These are phyloP conservation scores for Prinia subflava DNA, from an alignment of 2,113 vertebrate genomes.

Conservation along the genomic window DNA sequence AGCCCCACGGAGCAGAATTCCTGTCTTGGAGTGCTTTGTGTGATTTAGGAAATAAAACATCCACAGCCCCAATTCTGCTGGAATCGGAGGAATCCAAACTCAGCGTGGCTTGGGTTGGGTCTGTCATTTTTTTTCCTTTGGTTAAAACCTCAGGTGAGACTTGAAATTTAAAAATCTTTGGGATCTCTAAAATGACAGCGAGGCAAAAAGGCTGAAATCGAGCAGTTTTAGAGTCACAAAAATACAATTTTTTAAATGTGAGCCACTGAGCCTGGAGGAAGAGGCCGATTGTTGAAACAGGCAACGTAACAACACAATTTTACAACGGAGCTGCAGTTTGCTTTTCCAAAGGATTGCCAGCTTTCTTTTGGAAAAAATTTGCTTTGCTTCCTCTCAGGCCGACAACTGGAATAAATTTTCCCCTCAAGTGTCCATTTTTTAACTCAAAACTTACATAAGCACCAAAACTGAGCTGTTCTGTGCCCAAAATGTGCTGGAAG, in stretches of 20 bases:
- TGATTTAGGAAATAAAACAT: neutral
- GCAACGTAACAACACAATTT: neutral
- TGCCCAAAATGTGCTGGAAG: neutral
- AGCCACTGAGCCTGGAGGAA: neutral
- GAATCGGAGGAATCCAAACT: neutral
- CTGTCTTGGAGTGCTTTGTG: neutral
- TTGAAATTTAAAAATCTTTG: neutral
- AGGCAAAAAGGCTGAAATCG: neutral
- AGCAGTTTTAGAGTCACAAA: neutral
- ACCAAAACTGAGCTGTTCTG: rapidly evolving
- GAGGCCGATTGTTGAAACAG: neutral
- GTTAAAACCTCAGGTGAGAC: neutral
- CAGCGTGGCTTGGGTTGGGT: rapidly evolving
- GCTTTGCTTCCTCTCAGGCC: neutral
- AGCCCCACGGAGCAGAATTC: neutral
- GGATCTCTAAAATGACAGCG: rapidly evolving
- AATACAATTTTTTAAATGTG: neutral
- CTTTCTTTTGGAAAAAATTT: slow-evolving; percentile 4
- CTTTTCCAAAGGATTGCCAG: neutral
- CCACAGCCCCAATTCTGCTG: rapidly evolving
- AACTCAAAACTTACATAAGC: neutral
- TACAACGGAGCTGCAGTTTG: neutral
- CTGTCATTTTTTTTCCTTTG: rapidly evolving
- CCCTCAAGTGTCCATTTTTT: neutral
- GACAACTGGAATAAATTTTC: neutral